Base-by-base conservation (phyloP, 2,113 vertebrate genomes). In the Colinus virginianus region DNA sequence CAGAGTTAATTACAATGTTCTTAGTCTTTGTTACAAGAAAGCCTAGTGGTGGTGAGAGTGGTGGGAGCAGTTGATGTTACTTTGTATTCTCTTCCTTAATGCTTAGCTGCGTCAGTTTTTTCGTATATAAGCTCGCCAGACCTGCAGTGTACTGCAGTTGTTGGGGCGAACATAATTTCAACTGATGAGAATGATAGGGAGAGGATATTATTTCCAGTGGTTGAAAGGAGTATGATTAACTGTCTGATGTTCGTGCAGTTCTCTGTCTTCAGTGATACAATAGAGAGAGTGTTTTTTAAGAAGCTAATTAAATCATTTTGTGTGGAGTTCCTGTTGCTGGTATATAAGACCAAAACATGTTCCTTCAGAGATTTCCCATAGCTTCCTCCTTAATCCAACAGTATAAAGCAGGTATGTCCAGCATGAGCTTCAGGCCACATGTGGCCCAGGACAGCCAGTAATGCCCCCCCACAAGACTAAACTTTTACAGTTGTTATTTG, bases 1-100 rank as follows among this genome's bases (percentile, higher is more conserved):
- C 80, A 71, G 92, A 93, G 87, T 96, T 91, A 84, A 95, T 96
- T 90, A 94, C 82, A 93, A 56, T 76, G 87, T 67, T 83, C 88
- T 95, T 93, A 40, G 80, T 91, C 70, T 96, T 87, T 94, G 78
- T 87, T 89, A 72, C 87, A 88, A 62, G 76, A 94, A 76, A 84
- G 71, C 85, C 78, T 94, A 93, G 71, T 90, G 74, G 66, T 94
- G 82, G 68, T 38, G 91, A 95, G 90, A 96, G 79, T 95, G 79
- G 40, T 40, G 40, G 40, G 40, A 78, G 71, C 81, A 91, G 62
- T 90, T 91, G 77, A 91, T 0, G 2, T 91, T 95, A 80, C 94
- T 95, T 93, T 88, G 51, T 90, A 42, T 71, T 90, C 72, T 67
- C 34, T 87, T 82, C 11, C 70, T 89, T 92, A 79, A 70, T 36